Base-by-base conservation (phyloP, 2,113 vertebrate genomes). In the Hoplias malabaricus region DNA sequence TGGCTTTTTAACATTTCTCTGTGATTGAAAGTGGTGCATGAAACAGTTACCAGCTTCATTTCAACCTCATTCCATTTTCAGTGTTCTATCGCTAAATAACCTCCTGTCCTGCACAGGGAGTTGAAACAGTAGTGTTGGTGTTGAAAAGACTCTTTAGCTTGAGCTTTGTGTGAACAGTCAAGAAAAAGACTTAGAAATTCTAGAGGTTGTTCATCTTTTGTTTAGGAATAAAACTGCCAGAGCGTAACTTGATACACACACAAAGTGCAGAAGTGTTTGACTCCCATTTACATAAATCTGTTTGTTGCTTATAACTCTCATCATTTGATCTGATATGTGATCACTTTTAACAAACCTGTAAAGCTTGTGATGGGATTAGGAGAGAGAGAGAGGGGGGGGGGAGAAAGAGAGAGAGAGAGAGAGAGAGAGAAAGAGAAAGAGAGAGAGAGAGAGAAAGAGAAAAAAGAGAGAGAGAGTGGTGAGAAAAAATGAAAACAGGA, bases 401-500 rank as follows among this genome's bases (percentile, higher is more conserved):
- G 50, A 31, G 69, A 72, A 33, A 80, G 73, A 73, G 63, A 42
- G 57, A 70, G 76, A 77, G 75, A 72, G 81, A 13, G 9, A 19
- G 33, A 27, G 16, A 43, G 33, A 48, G 16, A 43, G 80, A 72
- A 13, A 10, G 27, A 34, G 54, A 21, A 16, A 42, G 46, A 10
- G 48, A n/a, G 63, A 34, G 50, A 59, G 53, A 61, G 54, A 50
- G 46, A 79, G 46, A 40, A 43, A 31, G 50, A 25, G 34, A 29
- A 42, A 27, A 75, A 25, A 75, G 50, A 11, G 38, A 63, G 68
- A 61, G 53, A 57, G 79, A 40, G 73, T 13, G 19, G 73, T 13
- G 19, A 8, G 33, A 42, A 29, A 11, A 13, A 48, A 16, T 6
- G 56, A 13, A 14, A 4, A 56, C 5, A 13, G 4, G n/a, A n/a